Evolutionary conservation across 1,140 invertebrate species (phyloP).

Genomic region (Mizuhopecten yessoensis): DNA sequence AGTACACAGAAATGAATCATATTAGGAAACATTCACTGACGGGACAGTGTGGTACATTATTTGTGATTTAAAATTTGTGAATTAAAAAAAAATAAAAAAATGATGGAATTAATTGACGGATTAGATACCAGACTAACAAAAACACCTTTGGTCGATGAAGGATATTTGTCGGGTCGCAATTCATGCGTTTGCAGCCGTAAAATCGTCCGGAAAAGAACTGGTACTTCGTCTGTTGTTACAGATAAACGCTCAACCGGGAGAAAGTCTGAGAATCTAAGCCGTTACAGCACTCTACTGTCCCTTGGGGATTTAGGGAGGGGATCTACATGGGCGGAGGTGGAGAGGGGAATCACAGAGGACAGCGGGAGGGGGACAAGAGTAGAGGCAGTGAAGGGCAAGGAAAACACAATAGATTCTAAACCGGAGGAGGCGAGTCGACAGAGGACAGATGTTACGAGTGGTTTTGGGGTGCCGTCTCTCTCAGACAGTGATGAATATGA

Average conservation of each 20-base stretch:
- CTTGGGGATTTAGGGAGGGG: neutral
- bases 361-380: neutral
- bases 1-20: neutral
- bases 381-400: neutral
- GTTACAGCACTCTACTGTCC: neutral
- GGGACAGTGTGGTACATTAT: neutral
- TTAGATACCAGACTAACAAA: neutral
- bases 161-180: neutral
- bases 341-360: neutral
- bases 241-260: neutral
- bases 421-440: neutral
- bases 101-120: slow-evolving; percentile 1
- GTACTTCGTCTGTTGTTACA: neutral
- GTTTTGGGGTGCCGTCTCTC: neutral
- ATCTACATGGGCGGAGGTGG: neutral
- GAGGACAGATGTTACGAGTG: neutral
- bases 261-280: neutral
- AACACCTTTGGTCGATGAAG: neutral
- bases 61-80: neutral
- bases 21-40: neutral
- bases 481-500: slow-evolving; percentile 8
- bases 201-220: neutral
- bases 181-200: neutral
- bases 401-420: neutral
- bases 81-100: neutral